A percentile compares a stretch with the other conserved stretches of the same genome.
These are phyloP conservation scores for Heterocephalus glaber DNA, from an alignment of 2,113 vertebrate genomes.

Conservation along the genomic window DNA sequence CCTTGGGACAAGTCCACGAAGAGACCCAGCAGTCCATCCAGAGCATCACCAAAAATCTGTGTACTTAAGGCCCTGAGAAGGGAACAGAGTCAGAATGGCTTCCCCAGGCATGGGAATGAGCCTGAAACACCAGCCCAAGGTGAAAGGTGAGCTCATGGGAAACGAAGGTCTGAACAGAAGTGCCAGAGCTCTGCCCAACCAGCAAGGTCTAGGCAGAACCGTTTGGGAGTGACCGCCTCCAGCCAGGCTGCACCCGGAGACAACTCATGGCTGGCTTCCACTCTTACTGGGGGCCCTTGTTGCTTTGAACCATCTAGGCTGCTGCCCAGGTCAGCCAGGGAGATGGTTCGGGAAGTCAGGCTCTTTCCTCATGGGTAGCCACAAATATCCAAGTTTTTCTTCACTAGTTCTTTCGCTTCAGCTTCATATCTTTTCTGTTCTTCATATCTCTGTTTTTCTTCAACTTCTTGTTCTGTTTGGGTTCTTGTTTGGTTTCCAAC, in stretches of 20 bases:
- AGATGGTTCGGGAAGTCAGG: not conserved
- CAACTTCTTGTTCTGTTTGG: conserved; percentile 88
- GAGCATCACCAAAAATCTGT: no score
- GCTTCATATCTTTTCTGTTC: conserved; percentile 86
- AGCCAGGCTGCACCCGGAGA: not conserved
- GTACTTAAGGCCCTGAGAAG: not conserved
- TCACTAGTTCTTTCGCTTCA: conserved; percentile 84
- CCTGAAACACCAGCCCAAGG: not conserved
- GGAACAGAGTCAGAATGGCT: not conserved
- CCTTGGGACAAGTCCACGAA: not conserved
- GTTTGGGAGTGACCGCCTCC: not conserved
- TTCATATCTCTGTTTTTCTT: conserved; percentile 89
- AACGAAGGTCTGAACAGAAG: not conserved
- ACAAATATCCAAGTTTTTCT: not conserved
- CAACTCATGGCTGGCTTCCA: rapidly evolving
- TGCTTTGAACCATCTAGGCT: not conserved
- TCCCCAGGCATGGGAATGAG: not conserved
- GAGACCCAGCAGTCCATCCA: rapidly evolving
- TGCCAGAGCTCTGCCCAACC: not conserved
- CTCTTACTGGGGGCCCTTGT: no score
- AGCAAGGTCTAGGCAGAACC: not conserved
- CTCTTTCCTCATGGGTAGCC: not conserved
- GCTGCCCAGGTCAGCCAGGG: not conserved
- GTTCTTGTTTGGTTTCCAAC: conserved; percentile 80
- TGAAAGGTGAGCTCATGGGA: not conserved